Conservation (phyloP, 30 jellyfish, hydroid and myxozoan species). For the Pelagia noctiluca region DNA sequence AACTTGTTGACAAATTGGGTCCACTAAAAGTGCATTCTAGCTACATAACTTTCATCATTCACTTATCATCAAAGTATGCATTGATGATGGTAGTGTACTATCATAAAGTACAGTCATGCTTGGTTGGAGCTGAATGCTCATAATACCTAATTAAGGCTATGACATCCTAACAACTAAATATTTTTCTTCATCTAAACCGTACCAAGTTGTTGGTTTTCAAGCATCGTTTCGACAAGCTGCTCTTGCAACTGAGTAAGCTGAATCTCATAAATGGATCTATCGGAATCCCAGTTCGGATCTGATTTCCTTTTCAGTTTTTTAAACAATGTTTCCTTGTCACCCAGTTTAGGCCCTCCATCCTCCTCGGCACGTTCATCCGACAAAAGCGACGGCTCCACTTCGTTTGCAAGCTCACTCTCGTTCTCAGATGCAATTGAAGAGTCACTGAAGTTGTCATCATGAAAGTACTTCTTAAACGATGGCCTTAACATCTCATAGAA, state of each 20-base stretch:
- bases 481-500: slow-evolving; percentile 70
- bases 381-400: slow-evolving; percentile 29
- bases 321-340: neutral
- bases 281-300: slow-evolving; percentile 76
- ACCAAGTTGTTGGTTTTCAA: slow-evolving; percentile 95
- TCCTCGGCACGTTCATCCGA: neutral
- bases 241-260: slow-evolving; percentile 93
- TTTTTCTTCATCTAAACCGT: neutral
- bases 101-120: no score
- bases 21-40: no score
- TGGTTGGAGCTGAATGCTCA: no score
- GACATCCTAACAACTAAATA: neutral
- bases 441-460: slow-evolving; percentile 56
- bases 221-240: slow-evolving; percentile 94
- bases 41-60: no score
- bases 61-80: no score
- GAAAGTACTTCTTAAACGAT: slow-evolving; percentile 48
- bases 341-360: neutral
- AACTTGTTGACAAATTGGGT: no score
- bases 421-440: slow-evolving; percentile 5
- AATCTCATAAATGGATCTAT: slow-evolving; percentile 75
- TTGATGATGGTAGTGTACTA: no score
- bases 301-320: neutral
- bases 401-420: slow-evolving; percentile 24
- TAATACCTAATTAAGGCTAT: no score